Evolutionary conservation across 2,113 vertebrate species (phyloP), one percentile per base, ranked within the genome.

Genomic region (Zosterops pallidus): DNA sequence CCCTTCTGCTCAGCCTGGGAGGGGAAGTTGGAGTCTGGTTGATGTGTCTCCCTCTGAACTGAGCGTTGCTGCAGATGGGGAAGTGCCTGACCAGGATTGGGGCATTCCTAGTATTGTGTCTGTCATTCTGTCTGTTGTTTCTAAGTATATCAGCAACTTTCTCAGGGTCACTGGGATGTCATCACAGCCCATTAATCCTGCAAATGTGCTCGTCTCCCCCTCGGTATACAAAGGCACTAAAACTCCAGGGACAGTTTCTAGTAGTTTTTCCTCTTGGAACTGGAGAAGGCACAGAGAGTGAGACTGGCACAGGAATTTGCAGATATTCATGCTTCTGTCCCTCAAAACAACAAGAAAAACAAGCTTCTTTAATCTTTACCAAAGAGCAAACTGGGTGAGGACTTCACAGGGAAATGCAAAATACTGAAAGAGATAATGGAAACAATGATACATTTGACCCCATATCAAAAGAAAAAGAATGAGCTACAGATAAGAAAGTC

Each of bases 381-480:
- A 57, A 81, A 91, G 67, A 74, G 49, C 25, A 68, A 55, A n/a
- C 39, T 52, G 56, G 33, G 25, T 49, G 47, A 75, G 8, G n/a
- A 52, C 55, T 79, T 94, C 78, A 82, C 29, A 93, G 67, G 71
- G 68, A 83, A 94, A 94, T 89, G 87, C 35, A 93, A 91, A 97
- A 65, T 71, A 57, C 56, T 78, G 55, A 74, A 87, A 55, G n/a
- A 50, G 84, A 35, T 55, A 1, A 47, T 57, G 64, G 85, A 92
- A 94, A 83, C 55, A 85, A 74, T 62, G 33, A 93, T 67, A 69
- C 5, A 39, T 92, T 81, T 89, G 57, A 97, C 89, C 83, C 75
- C 59, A 41, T 71, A 68, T 91, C 57, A 83, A 78, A 62, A 92
- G 42, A 79, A 42, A 47, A 44, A 71, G 41, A 84, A 86, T 69